phyloP scores from a whole-genome alignment of 2,113 vertebrate genomes.

The Xenopus laevis region DNA sequence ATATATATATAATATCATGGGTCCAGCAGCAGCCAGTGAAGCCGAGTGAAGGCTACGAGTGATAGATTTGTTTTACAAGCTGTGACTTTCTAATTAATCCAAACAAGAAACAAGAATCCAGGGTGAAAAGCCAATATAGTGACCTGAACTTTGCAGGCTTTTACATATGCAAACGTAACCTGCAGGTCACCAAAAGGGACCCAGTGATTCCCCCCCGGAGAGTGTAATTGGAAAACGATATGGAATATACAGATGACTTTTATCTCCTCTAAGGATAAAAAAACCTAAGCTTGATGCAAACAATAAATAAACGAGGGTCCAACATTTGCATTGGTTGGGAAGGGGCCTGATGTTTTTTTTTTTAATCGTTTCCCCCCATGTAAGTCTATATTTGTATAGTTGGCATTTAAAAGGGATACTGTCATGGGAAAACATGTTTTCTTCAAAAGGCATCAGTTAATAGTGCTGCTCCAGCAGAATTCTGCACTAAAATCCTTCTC shows the following conservation, averaged over 20 bases:
- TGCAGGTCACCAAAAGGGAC: slow-evolving; percentile 48
- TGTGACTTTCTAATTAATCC: neutral
- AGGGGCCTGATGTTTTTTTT: too few relatives aligned
- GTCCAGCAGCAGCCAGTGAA: neutral
- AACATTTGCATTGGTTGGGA: too few relatives aligned
- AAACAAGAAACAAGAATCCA: neutral
- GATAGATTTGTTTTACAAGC: slow-evolving; percentile 5
- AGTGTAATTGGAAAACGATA: slow-evolving; percentile 42
- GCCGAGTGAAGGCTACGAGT: neutral
- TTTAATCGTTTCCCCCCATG: too few relatives aligned
- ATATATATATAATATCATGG: too few relatives aligned
- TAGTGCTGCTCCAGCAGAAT: too few relatives aligned
- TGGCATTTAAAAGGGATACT: too few relatives aligned
- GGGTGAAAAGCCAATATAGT: neutral
- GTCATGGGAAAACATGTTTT: too few relatives aligned
- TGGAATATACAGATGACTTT: slow-evolving; percentile 54
- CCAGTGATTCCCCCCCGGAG: slow-evolving; percentile 48
- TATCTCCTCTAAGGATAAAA: slow-evolving; percentile 51
- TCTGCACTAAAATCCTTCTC: too few relatives aligned
- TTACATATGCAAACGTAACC: slow-evolving; percentile 16
- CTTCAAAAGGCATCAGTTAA: too few relatives aligned
- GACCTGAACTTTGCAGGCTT: neutral
- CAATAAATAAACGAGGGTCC: neutral
- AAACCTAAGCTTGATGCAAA: neutral
- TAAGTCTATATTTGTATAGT: too few relatives aligned